Evolutionary conservation across 2,797 vertebrate species (phyloP).

Genomic region (Psittacula echo): DNA sequence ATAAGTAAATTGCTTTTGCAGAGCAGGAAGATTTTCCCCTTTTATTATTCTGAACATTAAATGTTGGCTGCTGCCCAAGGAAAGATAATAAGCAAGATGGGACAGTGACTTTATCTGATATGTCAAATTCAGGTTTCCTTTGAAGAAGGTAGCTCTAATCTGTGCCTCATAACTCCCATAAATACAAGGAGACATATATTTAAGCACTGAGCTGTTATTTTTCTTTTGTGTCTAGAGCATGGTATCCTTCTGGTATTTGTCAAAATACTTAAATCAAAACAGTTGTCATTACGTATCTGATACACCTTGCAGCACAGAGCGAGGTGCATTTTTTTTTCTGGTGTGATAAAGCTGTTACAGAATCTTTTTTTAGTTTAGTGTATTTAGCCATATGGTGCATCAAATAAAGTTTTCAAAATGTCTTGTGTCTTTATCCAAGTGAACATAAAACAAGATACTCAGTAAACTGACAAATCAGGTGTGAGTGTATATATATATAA

Average conservation of each 20-base stretch:
- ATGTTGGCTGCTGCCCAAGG: conserved; percentile 15
- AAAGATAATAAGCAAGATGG: conserved; percentile 29
- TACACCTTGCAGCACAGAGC: background rate
- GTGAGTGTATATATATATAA: background rate
- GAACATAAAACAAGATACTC: background rate
- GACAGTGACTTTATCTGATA: background rate
- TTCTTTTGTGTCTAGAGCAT: background rate
- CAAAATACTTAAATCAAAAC: conserved; percentile 36
- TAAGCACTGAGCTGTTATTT: background rate
- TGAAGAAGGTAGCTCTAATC: background rate
- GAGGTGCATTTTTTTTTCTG: background rate
- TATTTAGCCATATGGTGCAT: conserved; percentile 29
- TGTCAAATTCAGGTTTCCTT: conserved; percentile 25
- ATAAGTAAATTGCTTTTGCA: conserved; percentile 35
- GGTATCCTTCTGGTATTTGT: conserved; percentile 21
- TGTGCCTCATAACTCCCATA: background rate
- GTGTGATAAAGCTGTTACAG: background rate
- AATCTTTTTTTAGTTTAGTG: background rate
- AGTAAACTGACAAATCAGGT: background rate
- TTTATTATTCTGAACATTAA: conserved; percentile 40
- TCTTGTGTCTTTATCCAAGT: background rate
- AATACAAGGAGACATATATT: background rate
- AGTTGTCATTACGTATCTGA: background rate
- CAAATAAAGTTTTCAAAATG: conserved; percentile 26
- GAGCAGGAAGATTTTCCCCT: background rate